Percentiles rank a stretch among this genome's conserved stretches.
phyloP scores from a whole-genome alignment of 2,797 vertebrate species.

The Epinephelus malabaricus region DNA sequence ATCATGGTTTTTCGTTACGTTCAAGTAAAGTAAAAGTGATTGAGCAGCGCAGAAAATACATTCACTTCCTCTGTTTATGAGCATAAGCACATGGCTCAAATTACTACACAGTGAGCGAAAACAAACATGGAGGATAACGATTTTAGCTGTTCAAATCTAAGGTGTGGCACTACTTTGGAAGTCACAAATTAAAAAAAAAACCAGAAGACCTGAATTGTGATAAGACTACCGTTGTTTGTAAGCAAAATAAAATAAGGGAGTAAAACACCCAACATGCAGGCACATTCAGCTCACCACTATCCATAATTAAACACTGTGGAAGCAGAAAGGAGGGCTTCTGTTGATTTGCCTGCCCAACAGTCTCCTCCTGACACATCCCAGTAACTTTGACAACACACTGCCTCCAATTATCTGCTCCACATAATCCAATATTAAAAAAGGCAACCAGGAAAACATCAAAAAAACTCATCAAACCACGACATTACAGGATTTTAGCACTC shows the following conservation, averaged over 20 bases:
- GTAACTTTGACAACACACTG: background rate
- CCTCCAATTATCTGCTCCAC: constrained; percentile 6
- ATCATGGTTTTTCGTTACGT: background rate
- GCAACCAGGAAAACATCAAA: background rate
- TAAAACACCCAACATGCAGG: background rate
- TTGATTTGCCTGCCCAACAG: constrained; percentile 3
- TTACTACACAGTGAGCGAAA: constrained; percentile 5
- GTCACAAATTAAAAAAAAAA: background rate
- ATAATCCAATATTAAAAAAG: constrained; percentile 13
- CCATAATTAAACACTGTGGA: background rate
- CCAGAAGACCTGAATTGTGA: background rate
- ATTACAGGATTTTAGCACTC: background rate
- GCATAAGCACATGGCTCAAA: constrained; percentile 1
- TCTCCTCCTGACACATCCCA: background rate
- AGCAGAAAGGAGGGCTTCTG: constrained; percentile 6
- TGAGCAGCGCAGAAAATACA: constrained; percentile 3
- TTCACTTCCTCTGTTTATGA: constrained; percentile 21
- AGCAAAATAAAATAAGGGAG: background rate
- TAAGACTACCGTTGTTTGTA: background rate
- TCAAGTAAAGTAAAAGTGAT: background rate
- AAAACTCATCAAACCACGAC: background rate
- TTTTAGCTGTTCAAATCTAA: constrained; percentile 4
- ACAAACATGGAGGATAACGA: constrained; percentile 5
- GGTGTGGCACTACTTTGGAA: constrained; percentile 7
- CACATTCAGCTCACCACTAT: background rate